Evolutionary conservation across 2,113 vertebrate genomes (phyloP).

Genomic region (Takifugu bimaculatus): DNA sequence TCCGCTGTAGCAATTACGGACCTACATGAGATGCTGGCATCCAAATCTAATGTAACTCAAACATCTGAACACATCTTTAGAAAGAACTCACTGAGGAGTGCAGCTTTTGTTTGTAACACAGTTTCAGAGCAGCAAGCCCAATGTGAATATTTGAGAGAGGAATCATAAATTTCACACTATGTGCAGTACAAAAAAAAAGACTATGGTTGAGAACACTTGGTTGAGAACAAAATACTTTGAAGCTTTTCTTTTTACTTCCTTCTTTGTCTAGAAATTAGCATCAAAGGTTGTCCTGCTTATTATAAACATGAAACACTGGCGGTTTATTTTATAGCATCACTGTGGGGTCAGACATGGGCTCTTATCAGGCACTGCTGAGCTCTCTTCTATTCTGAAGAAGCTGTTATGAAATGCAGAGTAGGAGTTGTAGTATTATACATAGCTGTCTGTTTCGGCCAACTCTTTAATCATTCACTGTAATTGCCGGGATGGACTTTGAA

Average conservation of each 20-base stretch:
- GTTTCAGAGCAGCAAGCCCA: constrained; percentile 1
- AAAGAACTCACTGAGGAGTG: constrained; percentile 18
- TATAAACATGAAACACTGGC: constrained; percentile 36
- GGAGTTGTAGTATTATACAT: constrained; percentile 58
- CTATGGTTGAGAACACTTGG: background rate
- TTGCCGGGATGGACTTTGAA: constrained; percentile 68
- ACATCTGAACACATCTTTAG: constrained; percentile 8
- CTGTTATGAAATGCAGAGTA: constrained; percentile 51
- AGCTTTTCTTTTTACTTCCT: background rate
- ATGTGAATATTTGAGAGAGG: constrained; percentile 12
- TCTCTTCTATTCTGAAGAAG: constrained; percentile 38
- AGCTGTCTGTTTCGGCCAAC: constrained; percentile 52
- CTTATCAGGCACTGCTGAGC: constrained; percentile 36
- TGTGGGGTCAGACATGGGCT: constrained; percentile 10
- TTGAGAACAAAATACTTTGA: too few species aligned
- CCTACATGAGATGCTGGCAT: constrained; percentile 20
- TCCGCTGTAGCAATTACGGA: constrained; percentile 13
- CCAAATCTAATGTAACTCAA: constrained; percentile 15
- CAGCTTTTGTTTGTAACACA: constrained; percentile 26
- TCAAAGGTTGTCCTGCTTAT: constrained; percentile 19
- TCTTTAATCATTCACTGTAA: constrained; percentile 71
- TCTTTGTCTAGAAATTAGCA: background rate
- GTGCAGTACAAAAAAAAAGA: background rate
- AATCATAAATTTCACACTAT: constrained; percentile 8
- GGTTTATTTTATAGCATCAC: constrained; percentile 25